Evolutionary conservation across 1,140 invertebrate genomes (phyloP).

Genomic region (Phenacoccus solenopsis): DNA sequence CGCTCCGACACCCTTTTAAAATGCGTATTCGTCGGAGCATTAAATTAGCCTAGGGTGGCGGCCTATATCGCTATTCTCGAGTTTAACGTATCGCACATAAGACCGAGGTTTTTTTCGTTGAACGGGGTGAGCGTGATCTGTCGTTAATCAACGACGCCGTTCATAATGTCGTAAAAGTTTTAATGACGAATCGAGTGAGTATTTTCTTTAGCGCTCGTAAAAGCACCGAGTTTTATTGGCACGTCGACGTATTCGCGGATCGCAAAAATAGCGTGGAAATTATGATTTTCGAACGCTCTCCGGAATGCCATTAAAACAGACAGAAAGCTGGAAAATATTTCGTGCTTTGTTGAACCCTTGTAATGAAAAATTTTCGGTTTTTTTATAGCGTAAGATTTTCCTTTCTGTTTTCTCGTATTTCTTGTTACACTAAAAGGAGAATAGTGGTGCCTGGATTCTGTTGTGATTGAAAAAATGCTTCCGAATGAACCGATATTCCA

Average conservation of each 20-base stretch:
- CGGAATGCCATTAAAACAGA: background rate
- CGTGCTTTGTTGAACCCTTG: too few relatives aligned
- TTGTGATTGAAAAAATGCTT: too few relatives aligned
- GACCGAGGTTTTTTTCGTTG: background rate
- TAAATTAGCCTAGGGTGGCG: background rate
- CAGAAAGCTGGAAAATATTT: too few relatives aligned
- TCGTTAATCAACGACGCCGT: background rate
- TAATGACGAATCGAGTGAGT: background rate
- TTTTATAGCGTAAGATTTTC: too few relatives aligned
- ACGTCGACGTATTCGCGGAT: background rate
- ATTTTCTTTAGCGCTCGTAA: background rate
- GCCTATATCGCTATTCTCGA: too few relatives aligned
- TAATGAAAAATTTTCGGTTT: too few relatives aligned
- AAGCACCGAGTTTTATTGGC: too few relatives aligned
- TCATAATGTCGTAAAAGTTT: conserved; percentile 2
- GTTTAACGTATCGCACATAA: background rate
- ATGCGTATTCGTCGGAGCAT: background rate
- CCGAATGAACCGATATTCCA: too few relatives aligned
- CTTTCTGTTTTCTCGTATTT: too few relatives aligned
- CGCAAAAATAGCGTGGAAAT: background rate
- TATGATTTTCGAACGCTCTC: background rate
- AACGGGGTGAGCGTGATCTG: background rate
- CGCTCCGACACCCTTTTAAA: background rate
- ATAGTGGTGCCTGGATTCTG: too few relatives aligned
- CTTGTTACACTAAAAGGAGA: too few relatives aligned